These are phyloP conservation scores for Agapostemon virescens DNA, from an alignment of 2,888 invertebrate species.

Conservation along the genomic window DNA sequence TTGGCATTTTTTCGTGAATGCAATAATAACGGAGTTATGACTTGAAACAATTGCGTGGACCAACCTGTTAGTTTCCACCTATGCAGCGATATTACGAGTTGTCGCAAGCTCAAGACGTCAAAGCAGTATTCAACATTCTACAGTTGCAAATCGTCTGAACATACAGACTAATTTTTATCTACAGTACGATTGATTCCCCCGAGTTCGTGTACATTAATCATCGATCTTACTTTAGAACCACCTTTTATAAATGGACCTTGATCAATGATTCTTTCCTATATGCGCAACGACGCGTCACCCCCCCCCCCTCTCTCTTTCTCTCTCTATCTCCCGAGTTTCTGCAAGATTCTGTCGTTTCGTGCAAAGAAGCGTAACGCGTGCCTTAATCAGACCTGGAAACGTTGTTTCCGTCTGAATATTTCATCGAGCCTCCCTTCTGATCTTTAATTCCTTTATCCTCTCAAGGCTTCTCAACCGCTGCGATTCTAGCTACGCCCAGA, in stretches of 20 bases:
- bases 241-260: neutral
- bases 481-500: conserved; percentile 30
- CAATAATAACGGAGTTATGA: too few relatives aligned
- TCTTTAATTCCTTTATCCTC: conserved; percentile 56
- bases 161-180: neutral
- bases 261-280: neutral
- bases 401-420: conserved; percentile 49
- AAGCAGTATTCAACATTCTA: too few relatives aligned
- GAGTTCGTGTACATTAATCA: neutral
- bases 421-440: conserved; percentile 40
- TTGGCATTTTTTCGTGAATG: too few relatives aligned
- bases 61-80: too few relatives aligned
- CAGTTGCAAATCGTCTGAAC: too few relatives aligned
- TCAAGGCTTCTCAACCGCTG: conserved; percentile 48
- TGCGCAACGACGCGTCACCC: neutral
- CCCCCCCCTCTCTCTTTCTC: neutral
- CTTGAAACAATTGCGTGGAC: too few relatives aligned
- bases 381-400: conserved; percentile 36
- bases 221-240: neutral
- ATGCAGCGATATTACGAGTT: too few relatives aligned
- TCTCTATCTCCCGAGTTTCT: too few relatives aligned
- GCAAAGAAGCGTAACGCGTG: neutral
- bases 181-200: neutral
- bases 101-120: too few relatives aligned
- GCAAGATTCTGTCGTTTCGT: neutral